Percentiles rank a stretch among this genome's conserved stretches.
These are phyloP conservation scores for Sesia bembeciformis DNA, from an alignment of 2,888 invertebrate species.

Conservation along the genomic window DNA sequence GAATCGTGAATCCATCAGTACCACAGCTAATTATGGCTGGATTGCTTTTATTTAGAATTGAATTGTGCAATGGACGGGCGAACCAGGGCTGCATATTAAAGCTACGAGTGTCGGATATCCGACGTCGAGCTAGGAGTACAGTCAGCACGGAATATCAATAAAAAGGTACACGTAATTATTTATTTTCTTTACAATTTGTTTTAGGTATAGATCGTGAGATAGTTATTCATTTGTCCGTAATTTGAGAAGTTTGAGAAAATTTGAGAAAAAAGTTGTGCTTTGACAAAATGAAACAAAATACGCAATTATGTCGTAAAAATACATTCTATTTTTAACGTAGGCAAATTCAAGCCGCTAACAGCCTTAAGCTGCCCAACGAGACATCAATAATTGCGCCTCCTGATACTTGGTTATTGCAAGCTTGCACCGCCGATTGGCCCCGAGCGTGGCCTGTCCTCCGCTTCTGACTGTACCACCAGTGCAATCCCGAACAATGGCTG, in stretches of 20 bases:
- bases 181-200: neutral
- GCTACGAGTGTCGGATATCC: constrained; percentile 64
- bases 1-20: constrained; percentile 54
- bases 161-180: neutral
- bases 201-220: too few species aligned
- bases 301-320: neutral
- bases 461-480: constrained; percentile 46
- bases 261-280: neutral
- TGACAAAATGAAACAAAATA: neutral
- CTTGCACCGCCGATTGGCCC: neutral
- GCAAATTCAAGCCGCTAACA: neutral
- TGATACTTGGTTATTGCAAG: neutral
- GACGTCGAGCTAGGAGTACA: constrained; percentile 49
- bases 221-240: too few species aligned
- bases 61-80: constrained; percentile 49
- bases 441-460: constrained; percentile 2
- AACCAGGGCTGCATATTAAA: constrained; percentile 50
- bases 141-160: constrained; percentile 14
- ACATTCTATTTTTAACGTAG: neutral
- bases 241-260: neutral
- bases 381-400: neutral
- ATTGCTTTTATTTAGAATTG: constrained; percentile 62
- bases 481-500: constrained; percentile 64
- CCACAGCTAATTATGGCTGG: constrained; percentile 60
- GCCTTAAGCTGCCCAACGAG: neutral